Evolutionary conservation across 2,797 vertebrate genomes (phyloP).

Genomic region (Melanogrammus aeglefinus): DNA sequence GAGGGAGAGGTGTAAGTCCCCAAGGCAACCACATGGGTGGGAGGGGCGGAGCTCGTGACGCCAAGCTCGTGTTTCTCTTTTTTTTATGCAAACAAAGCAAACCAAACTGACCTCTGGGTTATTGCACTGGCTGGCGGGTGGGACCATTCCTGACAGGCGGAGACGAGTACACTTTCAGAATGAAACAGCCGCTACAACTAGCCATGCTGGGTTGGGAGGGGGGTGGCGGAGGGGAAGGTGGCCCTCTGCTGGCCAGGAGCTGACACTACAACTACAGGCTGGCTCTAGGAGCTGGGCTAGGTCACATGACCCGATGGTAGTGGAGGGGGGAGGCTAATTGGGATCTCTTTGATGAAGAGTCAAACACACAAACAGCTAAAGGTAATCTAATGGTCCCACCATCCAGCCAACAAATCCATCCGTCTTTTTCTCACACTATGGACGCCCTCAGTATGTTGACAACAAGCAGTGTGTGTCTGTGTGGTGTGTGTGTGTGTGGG

Average conservation of each 20-base stretch:
- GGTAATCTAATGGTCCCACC: conserved; percentile 75
- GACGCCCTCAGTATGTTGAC: conserved; percentile 70
- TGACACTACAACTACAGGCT: conserved; percentile 36
- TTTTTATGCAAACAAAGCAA: background rate
- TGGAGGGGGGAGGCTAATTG: conserved; percentile 19
- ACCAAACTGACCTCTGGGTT: conserved; percentile 73
- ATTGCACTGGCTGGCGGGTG: conserved; percentile 80
- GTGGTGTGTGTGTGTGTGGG: background rate
- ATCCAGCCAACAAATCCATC: conserved; percentile 69
- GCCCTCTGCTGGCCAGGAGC: conserved; percentile 25
- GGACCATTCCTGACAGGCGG: conserved; percentile 80
- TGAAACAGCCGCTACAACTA: conserved; percentile 51
- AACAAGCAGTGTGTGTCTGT: conserved; percentile 57
- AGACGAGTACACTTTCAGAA: conserved; percentile 73
- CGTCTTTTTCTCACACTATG: conserved; percentile 38
- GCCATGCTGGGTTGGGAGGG: conserved; percentile 25
- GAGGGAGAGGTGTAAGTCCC: conserved; percentile 35
- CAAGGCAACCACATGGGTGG: background rate
- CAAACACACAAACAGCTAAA: conserved; percentile 42
- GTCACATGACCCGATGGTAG: conserved; percentile 18
- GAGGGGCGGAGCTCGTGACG: conserved; percentile 30
- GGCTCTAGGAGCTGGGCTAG: conserved; percentile 38
- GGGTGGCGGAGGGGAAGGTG: conserved; percentile 19
- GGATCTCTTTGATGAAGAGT: conserved; percentile 22
- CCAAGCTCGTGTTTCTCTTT: conserved; percentile 33